A percentile compares a stretch with the other conserved stretches of the same genome.
Conservation (phyloP, 2,888 invertebrate genomes). For the Pinctada fucata region DNA sequence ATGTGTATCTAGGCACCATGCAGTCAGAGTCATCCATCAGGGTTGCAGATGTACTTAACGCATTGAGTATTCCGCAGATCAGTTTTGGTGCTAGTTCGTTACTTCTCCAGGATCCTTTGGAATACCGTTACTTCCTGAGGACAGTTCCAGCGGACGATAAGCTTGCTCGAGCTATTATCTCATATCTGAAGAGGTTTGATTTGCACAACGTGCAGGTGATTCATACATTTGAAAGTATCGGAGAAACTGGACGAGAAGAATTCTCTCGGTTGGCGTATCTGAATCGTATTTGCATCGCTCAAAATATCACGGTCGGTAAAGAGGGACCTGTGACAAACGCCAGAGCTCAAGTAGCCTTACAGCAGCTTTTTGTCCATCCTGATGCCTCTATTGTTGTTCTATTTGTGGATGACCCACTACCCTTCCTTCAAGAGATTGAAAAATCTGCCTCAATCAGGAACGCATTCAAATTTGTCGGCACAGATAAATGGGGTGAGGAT, state of each 20-base stretch:
- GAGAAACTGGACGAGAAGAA: slow-evolving; percentile 62
- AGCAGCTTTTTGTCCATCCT: slow-evolving; percentile 45
- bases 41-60: slow-evolving; percentile 68
- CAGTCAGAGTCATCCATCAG: slow-evolving; percentile 65
- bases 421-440: slow-evolving; percentile 61
- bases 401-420: slow-evolving; percentile 63
- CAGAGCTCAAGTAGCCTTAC: slow-evolving; percentile 53
- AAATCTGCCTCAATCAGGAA: slow-evolving; percentile 36
- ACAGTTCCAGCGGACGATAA: slow-evolving; percentile 73
- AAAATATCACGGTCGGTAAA: slow-evolving; percentile 60
- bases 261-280: slow-evolving; percentile 66
- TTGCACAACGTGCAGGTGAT: slow-evolving; percentile 76
- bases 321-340: slow-evolving; percentile 45
- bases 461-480: slow-evolving; percentile 66
- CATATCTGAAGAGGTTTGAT: slow-evolving; percentile 75
- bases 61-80: slow-evolving; percentile 70
- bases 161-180: slow-evolving; percentile 73
- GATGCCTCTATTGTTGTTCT: slow-evolving; percentile 64
- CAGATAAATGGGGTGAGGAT: slow-evolving; percentile 70
- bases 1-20: slow-evolving; percentile 67
- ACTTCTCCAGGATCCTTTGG: slow-evolving; percentile 56
- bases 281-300: slow-evolving; percentile 69
- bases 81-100: slow-evolving; percentile 70
- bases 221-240: slow-evolving; percentile 65
- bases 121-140: slow-evolving; percentile 69